Conservation (phyloP, 2,113 vertebrate genomes). For the Hemicordylus capensis region DNA sequence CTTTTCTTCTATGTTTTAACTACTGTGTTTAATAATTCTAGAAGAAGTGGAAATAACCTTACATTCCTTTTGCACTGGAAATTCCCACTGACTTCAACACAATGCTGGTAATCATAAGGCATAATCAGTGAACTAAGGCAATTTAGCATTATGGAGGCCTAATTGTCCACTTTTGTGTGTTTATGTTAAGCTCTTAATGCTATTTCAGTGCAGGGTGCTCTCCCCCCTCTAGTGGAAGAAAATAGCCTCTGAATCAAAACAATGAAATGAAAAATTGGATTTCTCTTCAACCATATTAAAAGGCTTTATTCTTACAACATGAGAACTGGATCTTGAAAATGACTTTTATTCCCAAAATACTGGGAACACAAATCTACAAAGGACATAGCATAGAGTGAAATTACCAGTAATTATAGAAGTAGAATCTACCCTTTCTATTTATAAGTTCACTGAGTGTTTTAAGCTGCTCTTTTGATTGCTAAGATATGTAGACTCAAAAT, state of each 20-base stretch:
- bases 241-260: conserved; percentile 3
- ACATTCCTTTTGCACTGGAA: background rate
- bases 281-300: background rate
- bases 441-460: background rate
- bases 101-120: background rate
- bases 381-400: background rate
- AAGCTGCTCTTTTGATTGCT: background rate
- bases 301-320: background rate
- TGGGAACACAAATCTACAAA: background rate
- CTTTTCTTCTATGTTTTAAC: background rate
- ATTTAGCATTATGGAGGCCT: background rate
- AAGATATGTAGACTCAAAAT: background rate
- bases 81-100: background rate
- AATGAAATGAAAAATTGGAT: conserved; percentile 3
- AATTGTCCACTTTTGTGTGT: background rate
- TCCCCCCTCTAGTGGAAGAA: background rate
- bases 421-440: background rate
- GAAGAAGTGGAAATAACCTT: background rate
- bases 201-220: background rate
- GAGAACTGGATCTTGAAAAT: background rate
- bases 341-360: background rate
- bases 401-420: background rate
- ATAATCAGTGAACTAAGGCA: background rate
- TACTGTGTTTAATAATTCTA: background rate
- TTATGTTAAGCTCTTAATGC: conserved; percentile 3